phyloP scores from a whole-genome alignment of 1,140 invertebrate genomes.

The Lepeophtheirus salmonis region DNA sequence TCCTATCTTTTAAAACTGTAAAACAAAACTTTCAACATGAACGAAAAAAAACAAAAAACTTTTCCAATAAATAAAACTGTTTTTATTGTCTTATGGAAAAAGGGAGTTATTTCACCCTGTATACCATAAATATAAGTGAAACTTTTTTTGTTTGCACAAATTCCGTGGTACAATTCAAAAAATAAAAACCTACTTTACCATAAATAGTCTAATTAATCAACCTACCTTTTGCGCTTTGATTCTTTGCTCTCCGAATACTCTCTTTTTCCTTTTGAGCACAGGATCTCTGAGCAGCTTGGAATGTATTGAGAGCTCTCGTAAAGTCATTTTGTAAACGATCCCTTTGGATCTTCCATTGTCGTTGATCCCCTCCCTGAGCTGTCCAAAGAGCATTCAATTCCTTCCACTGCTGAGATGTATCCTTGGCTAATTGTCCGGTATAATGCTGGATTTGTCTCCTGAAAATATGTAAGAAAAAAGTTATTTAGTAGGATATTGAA shows the following conservation, averaged over 20 bases:
- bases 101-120: no score
- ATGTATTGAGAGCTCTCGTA: slow-evolving; percentile 68
- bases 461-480: slow-evolving; percentile 22
- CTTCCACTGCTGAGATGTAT: slow-evolving; percentile 69
- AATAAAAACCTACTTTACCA: no score
- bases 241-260: slow-evolving; percentile 32
- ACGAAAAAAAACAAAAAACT: no score
- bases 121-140: no score
- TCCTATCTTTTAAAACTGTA: no score
- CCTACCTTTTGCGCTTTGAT: background rate
- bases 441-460: slow-evolving; percentile 87
- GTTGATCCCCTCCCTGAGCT: slow-evolving; percentile 21
- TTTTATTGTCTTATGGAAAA: no score
- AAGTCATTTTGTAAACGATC: slow-evolving; percentile 87
- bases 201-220: no score
- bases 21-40: no score
- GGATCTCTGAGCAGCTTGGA: slow-evolving; percentile 50
- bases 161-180: no score
- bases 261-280: slow-evolving; percentile 68
- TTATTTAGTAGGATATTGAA: no score
- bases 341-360: slow-evolving; percentile 64
- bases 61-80: no score
- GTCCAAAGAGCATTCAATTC: slow-evolving; percentile 43
- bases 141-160: no score
- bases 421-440: slow-evolving; percentile 81